Evolutionary conservation across 2,113 vertebrate genomes (phyloP).

Genomic region (Physeter macrocephalus): DNA sequence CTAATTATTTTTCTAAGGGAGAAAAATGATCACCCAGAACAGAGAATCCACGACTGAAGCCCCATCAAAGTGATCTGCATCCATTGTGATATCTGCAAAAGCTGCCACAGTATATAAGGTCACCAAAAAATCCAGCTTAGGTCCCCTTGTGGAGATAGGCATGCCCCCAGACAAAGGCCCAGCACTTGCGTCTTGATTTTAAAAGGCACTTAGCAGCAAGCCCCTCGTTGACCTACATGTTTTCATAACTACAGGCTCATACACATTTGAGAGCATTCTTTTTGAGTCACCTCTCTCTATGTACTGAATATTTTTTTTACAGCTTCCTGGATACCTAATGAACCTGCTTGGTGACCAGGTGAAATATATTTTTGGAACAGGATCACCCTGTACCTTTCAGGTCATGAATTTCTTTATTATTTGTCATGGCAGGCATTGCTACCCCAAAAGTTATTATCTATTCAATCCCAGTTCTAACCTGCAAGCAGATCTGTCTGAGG

Average conservation of each 20-base stretch:
- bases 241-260: neutral
- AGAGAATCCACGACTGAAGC: neutral
- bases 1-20: neutral
- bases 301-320: neutral
- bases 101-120: neutral
- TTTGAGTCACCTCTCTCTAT: neutral
- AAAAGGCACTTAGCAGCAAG: neutral
- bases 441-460: conserved; percentile 54
- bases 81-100: neutral
- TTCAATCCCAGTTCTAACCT: conserved; percentile 55
- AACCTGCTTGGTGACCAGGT: conserved; percentile 3
- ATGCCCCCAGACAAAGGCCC: neutral
- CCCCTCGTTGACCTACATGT: neutral
- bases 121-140: neutral
- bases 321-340: conserved; percentile 32
- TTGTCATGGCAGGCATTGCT: conserved; percentile 26
- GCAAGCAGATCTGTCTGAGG: conserved; percentile 42
- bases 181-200: neutral
- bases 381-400: neutral
- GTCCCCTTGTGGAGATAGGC: neutral
- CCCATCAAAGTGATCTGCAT: neutral
- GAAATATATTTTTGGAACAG: conserved; percentile 53
- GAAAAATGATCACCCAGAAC: neutral
- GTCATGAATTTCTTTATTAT: conserved; percentile 53
- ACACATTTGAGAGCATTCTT: neutral